Conservation (phyloP, 1,140 invertebrate species). For the Agrypnia vestita region DNA sequence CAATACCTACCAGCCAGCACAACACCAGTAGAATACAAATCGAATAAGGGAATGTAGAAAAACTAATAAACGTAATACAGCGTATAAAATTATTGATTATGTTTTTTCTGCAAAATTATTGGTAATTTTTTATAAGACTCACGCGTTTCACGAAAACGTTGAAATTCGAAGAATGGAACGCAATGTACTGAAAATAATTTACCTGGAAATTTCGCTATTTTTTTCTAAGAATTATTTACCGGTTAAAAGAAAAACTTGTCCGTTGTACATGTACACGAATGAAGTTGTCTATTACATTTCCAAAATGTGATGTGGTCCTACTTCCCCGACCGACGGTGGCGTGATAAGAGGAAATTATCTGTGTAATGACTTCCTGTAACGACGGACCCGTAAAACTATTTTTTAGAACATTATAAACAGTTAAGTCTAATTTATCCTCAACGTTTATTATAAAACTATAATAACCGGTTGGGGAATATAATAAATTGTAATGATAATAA, state of each 20-base stretch:
- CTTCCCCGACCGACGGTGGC: neutral
- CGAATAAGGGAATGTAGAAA: too few species aligned
- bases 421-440: conserved; percentile 37
- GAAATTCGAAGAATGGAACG: too few species aligned
- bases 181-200: neutral
- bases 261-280: neutral
- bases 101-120: too few species aligned
- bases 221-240: conserved; percentile 26
- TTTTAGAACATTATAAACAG: conserved; percentile 31
- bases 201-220: neutral
- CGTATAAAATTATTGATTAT: too few species aligned
- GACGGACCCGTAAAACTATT: conserved; percentile 39
- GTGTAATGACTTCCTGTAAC: conserved; percentile 38
- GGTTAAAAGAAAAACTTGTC: conserved; percentile 15
- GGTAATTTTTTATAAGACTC: too few species aligned
- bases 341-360: conserved; percentile 43
- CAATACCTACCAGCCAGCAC: too few species aligned
- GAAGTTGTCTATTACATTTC: conserved; percentile 33
- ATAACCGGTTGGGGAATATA: conserved; percentile 36
- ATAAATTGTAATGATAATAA: conserved; percentile 41
- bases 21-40: too few species aligned
- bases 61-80: too few species aligned
- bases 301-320: neutral
- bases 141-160: too few species aligned
- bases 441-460: conserved; percentile 43